phyloP scores from a whole-genome alignment of 2,797 vertebrate species.

The Apodemus agrarius region DNA sequence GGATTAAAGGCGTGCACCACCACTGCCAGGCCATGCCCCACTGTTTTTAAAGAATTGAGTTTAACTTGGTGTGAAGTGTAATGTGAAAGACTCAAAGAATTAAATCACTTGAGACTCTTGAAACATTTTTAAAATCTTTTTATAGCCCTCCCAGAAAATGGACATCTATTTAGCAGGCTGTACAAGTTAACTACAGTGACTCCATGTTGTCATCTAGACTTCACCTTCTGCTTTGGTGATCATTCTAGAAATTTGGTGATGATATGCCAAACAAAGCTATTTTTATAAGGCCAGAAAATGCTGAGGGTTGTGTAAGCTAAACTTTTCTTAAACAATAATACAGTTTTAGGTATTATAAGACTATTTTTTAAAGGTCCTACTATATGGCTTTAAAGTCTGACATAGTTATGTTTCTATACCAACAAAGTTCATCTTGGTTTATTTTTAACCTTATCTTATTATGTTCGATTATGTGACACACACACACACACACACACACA shows the following conservation, averaged over 20 bases:
- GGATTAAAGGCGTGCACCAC: no score
- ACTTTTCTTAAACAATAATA: neutral
- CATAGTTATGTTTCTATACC: neutral
- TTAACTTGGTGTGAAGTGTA: neutral
- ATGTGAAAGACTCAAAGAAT: neutral
- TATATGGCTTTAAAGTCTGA: neutral
- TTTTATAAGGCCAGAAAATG: neutral
- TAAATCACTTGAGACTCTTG: neutral
- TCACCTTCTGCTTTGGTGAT: neutral
- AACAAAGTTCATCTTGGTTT: neutral
- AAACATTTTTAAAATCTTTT: constrained; percentile 26
- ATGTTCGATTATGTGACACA: neutral
- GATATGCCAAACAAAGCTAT: neutral
- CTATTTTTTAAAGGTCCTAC: neutral
- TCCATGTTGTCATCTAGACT: neutral
- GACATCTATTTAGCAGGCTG: neutral
- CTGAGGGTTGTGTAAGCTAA: neutral
- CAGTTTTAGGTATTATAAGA: neutral
- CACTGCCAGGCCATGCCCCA: neutral
- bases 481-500: neutral
- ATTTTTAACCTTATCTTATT: constrained; percentile 10
- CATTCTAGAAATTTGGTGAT: neutral
- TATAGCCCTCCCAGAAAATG: neutral
- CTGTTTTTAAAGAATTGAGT: constrained; percentile 29
- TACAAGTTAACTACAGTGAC: neutral